A percentile compares a stretch with the other conserved stretches of the same genome.
These are phyloP conservation scores for Rhimphoctona megacephalus DNA, from an alignment of 2,888 invertebrate genomes.

Conservation along the genomic window DNA sequence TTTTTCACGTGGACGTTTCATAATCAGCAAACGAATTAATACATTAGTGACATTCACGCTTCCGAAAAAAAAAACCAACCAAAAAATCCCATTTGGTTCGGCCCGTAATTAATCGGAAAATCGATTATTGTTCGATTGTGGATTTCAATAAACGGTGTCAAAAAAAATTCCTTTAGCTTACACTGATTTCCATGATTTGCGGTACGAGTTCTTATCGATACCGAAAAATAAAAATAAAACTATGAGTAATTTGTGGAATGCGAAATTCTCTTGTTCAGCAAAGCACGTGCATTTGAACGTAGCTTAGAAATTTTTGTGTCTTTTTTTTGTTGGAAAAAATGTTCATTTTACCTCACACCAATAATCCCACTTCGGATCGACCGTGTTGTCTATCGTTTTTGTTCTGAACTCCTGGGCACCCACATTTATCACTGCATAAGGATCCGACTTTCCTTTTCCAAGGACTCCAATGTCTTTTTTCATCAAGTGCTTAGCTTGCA, in stretches of 20 bases:
- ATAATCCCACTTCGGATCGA: constrained; percentile 98
- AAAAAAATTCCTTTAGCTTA: constrained; percentile 44
- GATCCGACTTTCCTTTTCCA: constrained; percentile 98
- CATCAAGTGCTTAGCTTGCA: constrained; percentile 98
- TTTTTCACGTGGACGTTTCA: background rate
- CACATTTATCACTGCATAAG: constrained; percentile 96
- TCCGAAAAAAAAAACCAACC: background rate
- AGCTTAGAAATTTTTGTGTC: constrained; percentile 32
- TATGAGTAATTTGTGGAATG: constrained; percentile 47
- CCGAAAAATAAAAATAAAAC: constrained; percentile 40
- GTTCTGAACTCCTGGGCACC: constrained; percentile 98
- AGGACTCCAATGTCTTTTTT: constrained; percentile 97
- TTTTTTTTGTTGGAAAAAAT: background rate
- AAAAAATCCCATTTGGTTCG: constrained; percentile 2
- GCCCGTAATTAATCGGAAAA: background rate
- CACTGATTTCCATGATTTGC: constrained; percentile 23
- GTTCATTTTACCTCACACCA: constrained; percentile 95
- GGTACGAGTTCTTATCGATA: constrained; percentile 35
- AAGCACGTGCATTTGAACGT: constrained; percentile 78
- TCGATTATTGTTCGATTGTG: background rate
- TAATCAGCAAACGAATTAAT: background rate
- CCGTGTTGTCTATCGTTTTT: constrained; percentile 95
- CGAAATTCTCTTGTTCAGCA: constrained; percentile 65
- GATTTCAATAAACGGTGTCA: background rate
- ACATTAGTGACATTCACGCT: background rate